Evolutionary conservation across 2,797 vertebrate species (phyloP), one percentile per base, ranked within the genome.

Genomic region (Microctenopoma stevenorrisi): DNA sequence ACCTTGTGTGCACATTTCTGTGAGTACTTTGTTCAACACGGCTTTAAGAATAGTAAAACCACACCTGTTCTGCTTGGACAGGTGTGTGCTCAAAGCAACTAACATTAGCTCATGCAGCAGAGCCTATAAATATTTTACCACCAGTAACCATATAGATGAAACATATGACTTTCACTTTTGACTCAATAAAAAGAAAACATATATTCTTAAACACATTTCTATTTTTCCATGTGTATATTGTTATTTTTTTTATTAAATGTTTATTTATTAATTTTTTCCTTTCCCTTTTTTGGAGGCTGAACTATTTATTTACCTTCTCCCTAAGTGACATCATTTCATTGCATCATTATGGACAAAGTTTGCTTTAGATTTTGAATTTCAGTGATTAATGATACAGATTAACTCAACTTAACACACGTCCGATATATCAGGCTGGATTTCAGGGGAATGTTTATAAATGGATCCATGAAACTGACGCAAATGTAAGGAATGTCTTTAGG

Each of bases 1-100:
- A 26, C 47, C 13, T 12, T 42, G 3, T 66, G 63, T 69, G 55
- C 12, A 26, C 57, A 40, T 43, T 13, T 26, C 16, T 43, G 37
- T 40, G 61, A n/a, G 60, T 12, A 51, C 62, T 66, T 43, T 53
- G 60, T 50, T 60, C 33, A 62, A 55, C 42, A 18, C 3, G 40
- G 43, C n/a, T 67, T 78, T 48, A 54, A 55, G 71, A 70, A 72
- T 67, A 68, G 48, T 67, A 78, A 89, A 90, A 76, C 1, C 26
- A 69, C 88, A 92, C 80, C 88, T 91, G 91, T 85, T 81, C 68
- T 60, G 43, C 66, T 81, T 30, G 50, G 76, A 89, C 91, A 90
- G 90, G 86, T 90, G 92, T 76, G 48, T 79, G 84, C 90, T 93
- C 89, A 93, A 87, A 64, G 86, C 52, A 42, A 82, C 88, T 89